Evolutionary conservation across 2,113 vertebrate species (phyloP), one percentile per base, ranked within the genome.

Genomic region (Muntiacus reevesi): DNA sequence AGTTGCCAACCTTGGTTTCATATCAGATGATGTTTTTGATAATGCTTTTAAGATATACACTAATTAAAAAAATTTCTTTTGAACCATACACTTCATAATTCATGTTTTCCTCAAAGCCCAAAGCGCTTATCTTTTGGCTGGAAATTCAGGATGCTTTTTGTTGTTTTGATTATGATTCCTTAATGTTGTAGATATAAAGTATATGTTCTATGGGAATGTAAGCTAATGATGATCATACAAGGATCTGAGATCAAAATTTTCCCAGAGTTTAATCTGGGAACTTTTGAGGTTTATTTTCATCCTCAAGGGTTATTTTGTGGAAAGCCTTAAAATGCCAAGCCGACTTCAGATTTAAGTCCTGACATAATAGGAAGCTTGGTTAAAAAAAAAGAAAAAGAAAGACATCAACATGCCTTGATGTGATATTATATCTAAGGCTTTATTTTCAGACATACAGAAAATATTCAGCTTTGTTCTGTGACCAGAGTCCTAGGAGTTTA

Each of bases 51-150:
- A 50, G 28, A 64, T 47, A 62, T 40, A 40, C 45, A 93, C 1
- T 16, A 28, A 86, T 19, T 86, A n/a, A 74, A 88, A 88, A 86
- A 40, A 7, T 1, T 2, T 62, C 86, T 88, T 94, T 92, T 43
- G 62, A 87, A 64, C 36, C 45, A 57, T 33, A 59, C 6, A 89
- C 23, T 91, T 96, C n/a, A 28, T 93, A 93, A 96, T 93, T 94
- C 6, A 92, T 87, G 43, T 60, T 81, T 93, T 71, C 62, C 9
- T 93, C 57, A 94, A 95, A 87, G 57, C n/a, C 47, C 30, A 36
- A 78, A 76, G 25, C 14, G 54, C 1, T 85, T 94, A 83, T 19
- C 4, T 52, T 43, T 30, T 43, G 10, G 2, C 11, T 85, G 81
- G 59, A 96, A 98, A 90, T 89, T 74, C 76, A 82, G 28, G 23